Conservation (phyloP, 2,888 invertebrate species). For the Phyllotreta striolata region DNA sequence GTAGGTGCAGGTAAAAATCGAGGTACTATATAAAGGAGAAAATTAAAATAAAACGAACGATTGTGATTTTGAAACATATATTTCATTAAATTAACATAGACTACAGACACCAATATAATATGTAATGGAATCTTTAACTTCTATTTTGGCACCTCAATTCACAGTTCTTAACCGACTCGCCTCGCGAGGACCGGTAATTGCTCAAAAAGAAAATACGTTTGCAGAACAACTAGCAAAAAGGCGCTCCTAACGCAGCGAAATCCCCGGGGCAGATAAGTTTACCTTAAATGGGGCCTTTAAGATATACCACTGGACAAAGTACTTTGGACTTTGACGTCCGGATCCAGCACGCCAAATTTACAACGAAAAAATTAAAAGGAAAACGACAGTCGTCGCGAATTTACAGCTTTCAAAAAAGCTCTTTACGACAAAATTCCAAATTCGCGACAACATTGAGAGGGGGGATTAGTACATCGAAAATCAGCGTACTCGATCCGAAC, state of each 20-base stretch:
- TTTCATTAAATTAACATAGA: slow-evolving; percentile 28
- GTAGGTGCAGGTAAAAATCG: not conserved
- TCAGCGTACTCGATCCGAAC: too few relatives aligned
- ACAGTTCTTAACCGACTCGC: slow-evolving; percentile 33
- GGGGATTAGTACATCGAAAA: too few relatives aligned
- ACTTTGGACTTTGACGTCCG: not conserved
- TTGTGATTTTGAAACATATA: slow-evolving; percentile 21
- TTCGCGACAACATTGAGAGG: too few relatives aligned
- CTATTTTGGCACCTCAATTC: slow-evolving; percentile 41
- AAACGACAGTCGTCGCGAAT: too few relatives aligned
- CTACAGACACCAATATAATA: slow-evolving; percentile 27
- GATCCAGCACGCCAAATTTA: too few relatives aligned
- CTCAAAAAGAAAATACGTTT: slow-evolving; percentile 1
- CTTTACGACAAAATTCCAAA: too few relatives aligned
- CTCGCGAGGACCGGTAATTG: slow-evolving; percentile 18
- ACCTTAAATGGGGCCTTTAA: slow-evolving; percentile 19
- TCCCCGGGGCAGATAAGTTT: slow-evolving; percentile 6
- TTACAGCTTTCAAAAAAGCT: too few relatives aligned
- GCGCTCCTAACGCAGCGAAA: not conserved
- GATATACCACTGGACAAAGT: slow-evolving; percentile 3
- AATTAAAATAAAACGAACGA: not conserved
- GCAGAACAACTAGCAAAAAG: slow-evolving; percentile 5
- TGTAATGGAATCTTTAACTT: slow-evolving; percentile 25
- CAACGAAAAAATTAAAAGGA: too few relatives aligned
- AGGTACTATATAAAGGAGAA: not conserved